Evolutionary conservation across 2,113 vertebrate species (phyloP).

Genomic region (Crocuta crocuta): DNA sequence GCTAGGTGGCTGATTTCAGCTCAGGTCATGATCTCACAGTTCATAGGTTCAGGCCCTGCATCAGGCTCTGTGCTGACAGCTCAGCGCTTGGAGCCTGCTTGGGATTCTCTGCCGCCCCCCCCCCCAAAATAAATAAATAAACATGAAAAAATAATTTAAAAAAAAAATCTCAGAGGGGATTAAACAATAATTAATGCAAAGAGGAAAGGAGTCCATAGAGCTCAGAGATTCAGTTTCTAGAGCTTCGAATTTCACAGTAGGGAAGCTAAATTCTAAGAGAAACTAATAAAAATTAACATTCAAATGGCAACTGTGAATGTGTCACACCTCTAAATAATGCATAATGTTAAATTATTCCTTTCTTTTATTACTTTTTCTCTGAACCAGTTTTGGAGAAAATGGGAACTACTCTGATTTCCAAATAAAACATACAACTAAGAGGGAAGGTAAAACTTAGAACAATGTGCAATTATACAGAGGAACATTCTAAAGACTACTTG

Average conservation of each 20-base stretch:
- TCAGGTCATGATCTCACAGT: too few species aligned
- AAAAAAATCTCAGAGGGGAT: background rate
- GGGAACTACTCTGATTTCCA: background rate
- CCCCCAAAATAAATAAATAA: too few species aligned
- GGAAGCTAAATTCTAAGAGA: slow-evolving; percentile 42
- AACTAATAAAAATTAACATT: slow-evolving; percentile 45
- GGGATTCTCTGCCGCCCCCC: too few species aligned
- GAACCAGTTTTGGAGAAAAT: background rate
- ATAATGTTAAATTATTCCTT: background rate
- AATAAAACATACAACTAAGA: slow-evolving; percentile 11
- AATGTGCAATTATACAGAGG: background rate
- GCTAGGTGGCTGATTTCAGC: too few species aligned
- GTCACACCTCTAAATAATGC: background rate
- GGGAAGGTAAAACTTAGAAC: background rate
- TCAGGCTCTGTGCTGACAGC: too few species aligned
- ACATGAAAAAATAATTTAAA: too few species aligned
- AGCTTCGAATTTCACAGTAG: background rate
- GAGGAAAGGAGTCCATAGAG: background rate
- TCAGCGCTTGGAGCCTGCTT: too few species aligned
- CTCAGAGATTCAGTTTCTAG: background rate
- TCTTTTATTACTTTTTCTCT: slow-evolving; percentile 17
- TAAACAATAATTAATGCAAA: slow-evolving; percentile 18
- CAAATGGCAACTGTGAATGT: background rate
- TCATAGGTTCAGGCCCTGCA: too few species aligned
- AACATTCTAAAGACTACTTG: slow-evolving; percentile 5